phyloP scores from a whole-genome alignment of 2,113 vertebrate species.

The Recurvirostra avosetta region DNA sequence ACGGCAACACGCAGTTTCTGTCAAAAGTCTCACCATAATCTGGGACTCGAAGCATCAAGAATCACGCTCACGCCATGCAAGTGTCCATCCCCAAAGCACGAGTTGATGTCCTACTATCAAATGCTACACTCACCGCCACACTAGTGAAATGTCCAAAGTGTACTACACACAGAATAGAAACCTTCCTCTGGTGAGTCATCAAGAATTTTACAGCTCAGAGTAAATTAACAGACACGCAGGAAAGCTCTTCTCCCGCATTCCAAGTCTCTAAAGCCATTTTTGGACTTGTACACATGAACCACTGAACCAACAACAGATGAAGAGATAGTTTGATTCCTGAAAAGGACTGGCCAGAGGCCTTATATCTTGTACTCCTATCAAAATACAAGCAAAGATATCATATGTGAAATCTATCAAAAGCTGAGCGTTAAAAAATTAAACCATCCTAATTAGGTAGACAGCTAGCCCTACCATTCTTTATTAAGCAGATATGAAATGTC shows the following conservation, averaged over 20 bases:
- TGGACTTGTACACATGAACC: neutral
- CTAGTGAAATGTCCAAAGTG: neutral
- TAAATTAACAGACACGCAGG: neutral
- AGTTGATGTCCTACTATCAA: neutral
- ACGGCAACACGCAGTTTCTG: neutral
- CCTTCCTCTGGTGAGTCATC: neutral
- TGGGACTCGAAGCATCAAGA: neutral
- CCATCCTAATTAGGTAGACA: neutral
- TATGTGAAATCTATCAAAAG: neutral
- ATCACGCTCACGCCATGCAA: neutral
- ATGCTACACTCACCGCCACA: neutral
- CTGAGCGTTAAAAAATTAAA: neutral
- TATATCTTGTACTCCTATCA: neutral
- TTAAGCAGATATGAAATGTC: neutral
- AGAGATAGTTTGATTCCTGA: neutral
- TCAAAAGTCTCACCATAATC: neutral
- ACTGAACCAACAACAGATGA: neutral
- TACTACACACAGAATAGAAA: neutral
- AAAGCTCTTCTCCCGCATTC: neutral
- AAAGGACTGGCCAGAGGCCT: neutral
- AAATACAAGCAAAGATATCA: neutral
- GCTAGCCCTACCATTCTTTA: neutral
- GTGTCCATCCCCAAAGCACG: neutral
- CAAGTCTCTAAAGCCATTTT: neutral
- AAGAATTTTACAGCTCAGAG: neutral